Evolutionary conservation across 2,797 vertebrate genomes (phyloP), one percentile per base, ranked within the genome.

Genomic region (Anguilla pacifica): DNA sequence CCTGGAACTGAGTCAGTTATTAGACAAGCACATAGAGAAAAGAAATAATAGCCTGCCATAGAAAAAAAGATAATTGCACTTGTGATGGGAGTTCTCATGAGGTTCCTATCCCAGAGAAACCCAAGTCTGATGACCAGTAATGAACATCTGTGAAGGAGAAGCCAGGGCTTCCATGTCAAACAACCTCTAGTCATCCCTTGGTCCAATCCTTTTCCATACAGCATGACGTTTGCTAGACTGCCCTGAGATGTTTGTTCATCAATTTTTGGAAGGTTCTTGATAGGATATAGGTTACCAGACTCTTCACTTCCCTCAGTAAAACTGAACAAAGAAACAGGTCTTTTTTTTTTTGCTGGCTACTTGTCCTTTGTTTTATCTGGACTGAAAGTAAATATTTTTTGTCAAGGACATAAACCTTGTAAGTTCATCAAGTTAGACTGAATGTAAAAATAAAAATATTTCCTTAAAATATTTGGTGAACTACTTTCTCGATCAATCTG

Each of bases 41-140:
- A 53, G 11, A 9, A 59, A 28, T 77, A 61, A 85, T 43, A 17
- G 51, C 10, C 31, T 51, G 83, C 67, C 31, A 83, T 28, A 88
- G 39, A 77, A 70, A 19, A 85, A 22, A 49, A 88, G 67, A 85
- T 84, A 84, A 88, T 85, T 88, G 83, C 49, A 31, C 67, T 85
- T 83, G 83, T 85, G 67, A 57, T 57, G 46, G 17, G 39, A 22
- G 57, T 46, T 43, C 84, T 43, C 84, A 17, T 46, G 57, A 64
- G 84, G 25, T n/a, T 55, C 15, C 25, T 5, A 13, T 22, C 39
- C 57, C 79, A 25, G 13, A 83, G 77, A 87, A 59, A 46, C 43
- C 13, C 22, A 61, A 43, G 51, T 43, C 57, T 35, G 59, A 87
- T 49, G 15, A 61, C 39, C 39, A 79, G 31, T 19, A 77, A 77